Evolutionary conservation across 2,888 invertebrate species (phyloP).

Genomic region (Frankliniella intonsa): DNA sequence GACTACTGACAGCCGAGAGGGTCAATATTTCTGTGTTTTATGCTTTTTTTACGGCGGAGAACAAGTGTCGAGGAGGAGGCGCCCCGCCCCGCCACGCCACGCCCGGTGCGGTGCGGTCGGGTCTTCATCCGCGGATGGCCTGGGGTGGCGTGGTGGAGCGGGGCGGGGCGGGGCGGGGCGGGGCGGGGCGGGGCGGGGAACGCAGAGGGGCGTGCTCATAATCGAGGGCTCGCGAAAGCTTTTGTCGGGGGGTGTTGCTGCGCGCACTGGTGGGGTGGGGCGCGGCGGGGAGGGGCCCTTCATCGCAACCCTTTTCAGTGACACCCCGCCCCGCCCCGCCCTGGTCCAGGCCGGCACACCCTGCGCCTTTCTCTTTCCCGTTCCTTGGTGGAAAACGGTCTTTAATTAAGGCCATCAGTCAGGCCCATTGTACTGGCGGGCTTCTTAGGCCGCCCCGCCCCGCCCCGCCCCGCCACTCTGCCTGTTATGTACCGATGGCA

Average conservation of each 20-base stretch:
- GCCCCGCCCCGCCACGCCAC: neutral
- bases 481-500: neutral
- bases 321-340: neutral
- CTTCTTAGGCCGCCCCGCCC: neutral
- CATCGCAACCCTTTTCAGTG: slow-evolving; percentile 1
- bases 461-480: neutral
- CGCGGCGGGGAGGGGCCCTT: neutral
- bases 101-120: neutral
- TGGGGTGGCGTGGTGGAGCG: too few species aligned
- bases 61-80: slow-evolving; percentile 7
- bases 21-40: slow-evolving; percentile 27
- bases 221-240: neutral
- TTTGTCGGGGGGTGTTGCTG: neutral
- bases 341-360: neutral
- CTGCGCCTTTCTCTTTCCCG: neutral
- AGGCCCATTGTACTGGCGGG: neutral
- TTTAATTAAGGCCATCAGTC: slow-evolving; percentile 25
- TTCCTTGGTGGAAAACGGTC: neutral
- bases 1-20: slow-evolving; percentile 18
- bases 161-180: too few species aligned
- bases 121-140: neutral
- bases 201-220: neutral
- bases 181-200: too few species aligned
- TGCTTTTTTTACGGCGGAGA: slow-evolving; percentile 15
- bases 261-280: neutral